phyloP scores from a whole-genome alignment of 2,888 invertebrate species.

The Furcula furcula region DNA sequence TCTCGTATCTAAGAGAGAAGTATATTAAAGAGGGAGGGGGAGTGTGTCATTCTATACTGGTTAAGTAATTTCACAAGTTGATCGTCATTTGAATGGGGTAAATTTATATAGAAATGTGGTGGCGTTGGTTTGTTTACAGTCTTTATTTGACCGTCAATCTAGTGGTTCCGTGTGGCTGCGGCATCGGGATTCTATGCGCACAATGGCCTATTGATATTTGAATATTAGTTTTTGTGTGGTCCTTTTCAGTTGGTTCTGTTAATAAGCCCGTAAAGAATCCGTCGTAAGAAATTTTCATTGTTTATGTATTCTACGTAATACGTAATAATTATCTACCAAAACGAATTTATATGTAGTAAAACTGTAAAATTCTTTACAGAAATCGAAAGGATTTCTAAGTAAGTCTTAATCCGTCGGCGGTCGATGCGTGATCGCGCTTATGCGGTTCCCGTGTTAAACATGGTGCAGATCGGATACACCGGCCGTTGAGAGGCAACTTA shows the following conservation, averaged over 20 bases:
- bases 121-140: conserved; percentile 55
- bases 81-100: conserved; percentile 71
- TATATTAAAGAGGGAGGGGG: conserved; percentile 18
- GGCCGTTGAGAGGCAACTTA: too few relatives aligned
- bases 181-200: conserved; percentile 45
- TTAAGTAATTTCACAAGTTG: conserved; percentile 60
- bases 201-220: conserved; percentile 49
- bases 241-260: conserved; percentile 16
- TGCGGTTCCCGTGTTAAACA: too few relatives aligned
- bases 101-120: conserved; percentile 56
- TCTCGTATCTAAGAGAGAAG: conserved; percentile 8
- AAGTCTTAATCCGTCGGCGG: too few relatives aligned
- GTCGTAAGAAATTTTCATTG: too few relatives aligned
- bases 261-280: too few relatives aligned
- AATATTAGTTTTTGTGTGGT: conserved; percentile 22
- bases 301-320: too few relatives aligned
- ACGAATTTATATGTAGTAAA: too few relatives aligned
- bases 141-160: conserved; percentile 60
- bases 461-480: too few relatives aligned
- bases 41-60: conserved; percentile 43
- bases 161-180: conserved; percentile 46
- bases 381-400: too few relatives aligned
- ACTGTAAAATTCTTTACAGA: too few relatives aligned
- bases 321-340: too few relatives aligned
- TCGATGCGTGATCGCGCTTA: too few relatives aligned